These are phyloP conservation scores for Chrysomallon squamiferum DNA, from an alignment of 1,140 invertebrate genomes.

Conservation along the genomic window DNA sequence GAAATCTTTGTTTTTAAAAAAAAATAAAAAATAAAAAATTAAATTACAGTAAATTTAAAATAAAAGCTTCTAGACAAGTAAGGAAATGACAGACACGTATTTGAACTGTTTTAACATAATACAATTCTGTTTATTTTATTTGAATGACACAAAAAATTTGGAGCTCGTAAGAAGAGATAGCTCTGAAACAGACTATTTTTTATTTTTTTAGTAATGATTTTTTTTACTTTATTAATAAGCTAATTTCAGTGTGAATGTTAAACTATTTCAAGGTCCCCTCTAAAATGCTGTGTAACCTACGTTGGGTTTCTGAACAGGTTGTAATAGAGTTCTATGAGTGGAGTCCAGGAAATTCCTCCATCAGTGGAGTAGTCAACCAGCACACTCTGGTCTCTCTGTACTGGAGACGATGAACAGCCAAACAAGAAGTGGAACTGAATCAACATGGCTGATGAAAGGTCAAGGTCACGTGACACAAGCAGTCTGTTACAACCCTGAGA, in stretches of 20 bases:
- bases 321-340: constrained; percentile 54
- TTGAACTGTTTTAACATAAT: no score
- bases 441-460: constrained; percentile 58
- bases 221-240: no score
- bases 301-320: constrained; percentile 49
- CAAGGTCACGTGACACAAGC: constrained; percentile 59
- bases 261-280: no score
- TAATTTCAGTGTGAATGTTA: no score
- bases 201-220: no score
- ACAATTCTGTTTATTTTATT: no score
- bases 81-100: no score
- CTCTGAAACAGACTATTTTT: no score
- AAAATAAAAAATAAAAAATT: constrained; percentile 6
- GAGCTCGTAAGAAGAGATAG: no score
- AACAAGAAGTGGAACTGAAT: constrained; percentile 65
- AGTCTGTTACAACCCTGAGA: constrained; percentile 61
- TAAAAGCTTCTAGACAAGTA: no score
- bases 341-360: constrained; percentile 58
- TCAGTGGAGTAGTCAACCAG: constrained; percentile 58
- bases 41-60: background rate
- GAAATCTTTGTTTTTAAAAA: constrained; percentile 58
- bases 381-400: constrained; percentile 53
- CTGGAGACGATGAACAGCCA: constrained; percentile 55
- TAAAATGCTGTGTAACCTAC: no score
- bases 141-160: no score